Conservation (phyloP, 2,797 vertebrate species). For the Limnodromus scolopaceus region DNA sequence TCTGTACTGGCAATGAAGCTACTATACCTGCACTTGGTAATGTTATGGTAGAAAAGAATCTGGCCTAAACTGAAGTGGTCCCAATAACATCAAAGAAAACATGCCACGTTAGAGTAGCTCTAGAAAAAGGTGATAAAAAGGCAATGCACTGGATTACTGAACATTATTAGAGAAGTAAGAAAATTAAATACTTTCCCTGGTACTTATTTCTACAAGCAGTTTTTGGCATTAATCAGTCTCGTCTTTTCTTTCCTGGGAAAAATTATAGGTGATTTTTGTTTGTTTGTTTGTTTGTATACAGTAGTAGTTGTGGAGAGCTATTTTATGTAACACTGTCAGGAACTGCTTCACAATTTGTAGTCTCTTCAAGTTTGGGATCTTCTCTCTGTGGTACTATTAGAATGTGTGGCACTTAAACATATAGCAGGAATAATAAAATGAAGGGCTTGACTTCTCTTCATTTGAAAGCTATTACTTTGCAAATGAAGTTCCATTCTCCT, state of each 20-base stretch:
- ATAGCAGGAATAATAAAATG: not conserved
- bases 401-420: not conserved
- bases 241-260: not conserved
- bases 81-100: not conserved
- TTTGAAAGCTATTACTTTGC: conserved; percentile 31
- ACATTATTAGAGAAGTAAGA: not conserved
- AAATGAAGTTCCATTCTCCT: not conserved
- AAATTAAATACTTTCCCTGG: not conserved
- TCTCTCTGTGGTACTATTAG: not conserved
- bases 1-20: not conserved
- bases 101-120: not conserved
- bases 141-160: not conserved
- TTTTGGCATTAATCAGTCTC: not conserved
- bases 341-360: not conserved
- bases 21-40: not conserved
- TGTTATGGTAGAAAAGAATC: not conserved
- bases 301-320: not conserved
- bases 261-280: not conserved
- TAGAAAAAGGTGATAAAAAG: not conserved
- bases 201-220: not conserved
- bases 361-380: not conserved
- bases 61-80: not conserved
- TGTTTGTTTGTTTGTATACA: not conserved
- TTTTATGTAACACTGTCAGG: not conserved
- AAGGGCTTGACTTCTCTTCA: not conserved